A percentile compares a stretch with the other conserved stretches of the same genome.
Evolutionary conservation across 2,797 vertebrate genomes (phyloP).

Genomic region (Sphenodon punctatus): DNA sequence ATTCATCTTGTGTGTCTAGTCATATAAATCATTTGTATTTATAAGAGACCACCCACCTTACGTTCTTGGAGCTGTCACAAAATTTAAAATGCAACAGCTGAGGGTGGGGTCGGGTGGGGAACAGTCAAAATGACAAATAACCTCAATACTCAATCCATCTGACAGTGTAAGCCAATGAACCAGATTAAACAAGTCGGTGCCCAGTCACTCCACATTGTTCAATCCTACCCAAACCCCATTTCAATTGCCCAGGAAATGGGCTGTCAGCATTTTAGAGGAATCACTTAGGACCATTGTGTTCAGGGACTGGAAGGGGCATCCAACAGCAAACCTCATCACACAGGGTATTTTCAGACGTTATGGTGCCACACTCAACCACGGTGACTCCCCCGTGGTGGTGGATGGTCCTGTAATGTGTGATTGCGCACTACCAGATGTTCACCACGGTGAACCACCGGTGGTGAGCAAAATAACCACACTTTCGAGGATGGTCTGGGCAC

Average conservation of each 20-base stretch:
- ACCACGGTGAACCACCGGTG: too few species aligned
- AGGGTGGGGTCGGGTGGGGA: background rate
- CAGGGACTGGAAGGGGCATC: too few species aligned
- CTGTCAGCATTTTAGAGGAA: background rate
- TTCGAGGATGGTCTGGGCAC: too few species aligned
- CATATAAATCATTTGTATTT: background rate
- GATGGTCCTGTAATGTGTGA: too few species aligned
- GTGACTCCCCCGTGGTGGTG: too few species aligned
- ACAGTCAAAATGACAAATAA: background rate
- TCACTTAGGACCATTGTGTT: too few species aligned
- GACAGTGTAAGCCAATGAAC: background rate
- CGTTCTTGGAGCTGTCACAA: background rate
- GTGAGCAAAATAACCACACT: too few species aligned
- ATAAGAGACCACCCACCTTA: background rate
- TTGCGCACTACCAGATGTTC: too few species aligned
- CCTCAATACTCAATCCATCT: background rate
- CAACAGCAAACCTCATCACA: too few species aligned
- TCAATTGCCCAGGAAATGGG: background rate
- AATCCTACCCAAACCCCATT: background rate
- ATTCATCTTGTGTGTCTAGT: too few species aligned
- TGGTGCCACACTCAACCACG: too few species aligned
- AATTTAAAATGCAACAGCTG: background rate
- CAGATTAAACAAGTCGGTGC: background rate
- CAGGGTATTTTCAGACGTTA: too few species aligned
- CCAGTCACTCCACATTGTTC: background rate